Conservation (phyloP, 2,888 invertebrate genomes). For the Calameuta pallipes region DNA sequence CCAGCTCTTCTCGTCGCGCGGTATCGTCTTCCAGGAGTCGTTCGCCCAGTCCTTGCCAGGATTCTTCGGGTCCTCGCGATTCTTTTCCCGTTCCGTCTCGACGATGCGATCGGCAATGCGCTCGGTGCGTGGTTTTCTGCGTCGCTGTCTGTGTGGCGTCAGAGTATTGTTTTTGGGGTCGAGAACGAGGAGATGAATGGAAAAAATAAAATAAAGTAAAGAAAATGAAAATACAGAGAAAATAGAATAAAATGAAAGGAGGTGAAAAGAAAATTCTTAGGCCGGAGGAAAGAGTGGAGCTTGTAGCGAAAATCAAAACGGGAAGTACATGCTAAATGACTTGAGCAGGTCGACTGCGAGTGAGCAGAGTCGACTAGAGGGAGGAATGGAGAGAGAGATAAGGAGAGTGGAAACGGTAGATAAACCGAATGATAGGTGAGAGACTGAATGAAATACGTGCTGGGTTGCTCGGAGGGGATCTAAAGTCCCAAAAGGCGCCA, state of each 20-base stretch:
- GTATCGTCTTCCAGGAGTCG: constrained; percentile 63
- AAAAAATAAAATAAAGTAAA: constrained; percentile 44
- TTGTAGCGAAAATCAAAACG: constrained; percentile 16
- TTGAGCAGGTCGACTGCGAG: too few species aligned
- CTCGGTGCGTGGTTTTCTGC: constrained; percentile 56
- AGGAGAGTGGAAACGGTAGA: too few species aligned
- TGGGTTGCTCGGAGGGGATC: not conserved
- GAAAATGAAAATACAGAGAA: constrained; percentile 40
- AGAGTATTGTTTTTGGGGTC: constrained; percentile 16
- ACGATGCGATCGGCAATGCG: constrained; percentile 39
- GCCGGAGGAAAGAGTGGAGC: constrained; percentile 14
- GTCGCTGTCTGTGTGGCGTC: constrained; percentile 56
- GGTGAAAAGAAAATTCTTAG: constrained; percentile 23
- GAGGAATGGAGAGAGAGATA: too few species aligned
- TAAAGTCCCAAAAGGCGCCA: constrained; percentile 39
- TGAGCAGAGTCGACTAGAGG: too few species aligned
- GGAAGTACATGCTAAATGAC: too few species aligned
- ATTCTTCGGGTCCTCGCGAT: constrained; percentile 34
- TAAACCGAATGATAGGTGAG: too few species aligned
- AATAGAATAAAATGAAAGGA: constrained; percentile 31
- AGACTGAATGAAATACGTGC: constrained; percentile 1
- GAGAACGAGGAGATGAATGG: constrained; percentile 25
- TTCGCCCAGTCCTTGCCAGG: constrained; percentile 57
- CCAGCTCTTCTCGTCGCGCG: constrained; percentile 64
- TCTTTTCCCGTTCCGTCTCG: constrained; percentile 32